Conservation (phyloP, 2,888 invertebrate genomes). For the Polydrusus tereticollis region DNA sequence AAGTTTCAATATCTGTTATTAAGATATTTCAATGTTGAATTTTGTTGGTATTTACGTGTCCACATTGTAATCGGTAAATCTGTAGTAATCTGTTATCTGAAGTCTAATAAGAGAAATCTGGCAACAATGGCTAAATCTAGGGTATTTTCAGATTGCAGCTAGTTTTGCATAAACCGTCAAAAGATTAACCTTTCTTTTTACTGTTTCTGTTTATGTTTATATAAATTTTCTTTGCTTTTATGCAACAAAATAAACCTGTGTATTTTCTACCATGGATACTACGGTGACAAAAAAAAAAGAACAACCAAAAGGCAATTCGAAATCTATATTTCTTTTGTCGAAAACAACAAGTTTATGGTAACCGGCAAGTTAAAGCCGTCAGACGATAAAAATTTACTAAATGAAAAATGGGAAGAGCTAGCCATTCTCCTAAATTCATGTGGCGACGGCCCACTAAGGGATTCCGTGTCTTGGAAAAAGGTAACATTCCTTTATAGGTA, state of each 20-base stretch:
- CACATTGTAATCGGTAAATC: neutral
- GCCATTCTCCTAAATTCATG: neutral
- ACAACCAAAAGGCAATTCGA: neutral
- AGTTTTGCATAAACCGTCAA: neutral
- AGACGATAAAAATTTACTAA: neutral
- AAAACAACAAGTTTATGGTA: neutral
- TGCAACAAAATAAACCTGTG: too few species aligned
- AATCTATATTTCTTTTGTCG: neutral
- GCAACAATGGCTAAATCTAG: neutral
- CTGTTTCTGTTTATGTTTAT: neutral
- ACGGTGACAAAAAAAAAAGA: neutral
- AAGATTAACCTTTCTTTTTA: neutral
- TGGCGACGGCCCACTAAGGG: neutral
- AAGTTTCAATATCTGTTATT: neutral
- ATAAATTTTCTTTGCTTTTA: neutral
- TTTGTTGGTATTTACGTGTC: neutral
- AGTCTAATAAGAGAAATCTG: neutral
- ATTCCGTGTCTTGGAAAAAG: neutral
- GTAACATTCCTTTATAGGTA: neutral
- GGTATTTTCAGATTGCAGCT: neutral
- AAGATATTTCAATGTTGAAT: neutral
- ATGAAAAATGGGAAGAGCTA: neutral
- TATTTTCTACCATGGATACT: neutral
- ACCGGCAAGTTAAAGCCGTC: neutral
- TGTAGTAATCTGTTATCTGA: neutral